Conservation (phyloP, 2,888 invertebrate genomes). For the Trichogramma dendrolimi region DNA sequence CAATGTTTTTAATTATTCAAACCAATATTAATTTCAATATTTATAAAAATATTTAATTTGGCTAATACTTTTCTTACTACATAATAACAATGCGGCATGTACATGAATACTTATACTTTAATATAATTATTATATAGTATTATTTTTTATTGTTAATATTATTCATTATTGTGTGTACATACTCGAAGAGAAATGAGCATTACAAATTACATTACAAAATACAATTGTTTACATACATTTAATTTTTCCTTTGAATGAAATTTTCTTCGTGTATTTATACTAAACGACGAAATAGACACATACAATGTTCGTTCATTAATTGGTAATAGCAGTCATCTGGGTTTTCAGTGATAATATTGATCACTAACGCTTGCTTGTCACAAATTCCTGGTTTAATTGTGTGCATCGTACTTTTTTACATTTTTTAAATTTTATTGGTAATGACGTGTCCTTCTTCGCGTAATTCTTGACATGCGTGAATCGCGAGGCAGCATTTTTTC, state of each 20-base stretch:
- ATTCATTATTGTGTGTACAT: conserved; percentile 19
- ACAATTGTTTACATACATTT: conserved; percentile 10
- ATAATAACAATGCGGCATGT: too few relatives aligned
- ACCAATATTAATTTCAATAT: too few relatives aligned
- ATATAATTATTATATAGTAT: neutral
- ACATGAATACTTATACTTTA: neutral
- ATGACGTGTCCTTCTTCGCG: too few relatives aligned
- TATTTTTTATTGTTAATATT: neutral
- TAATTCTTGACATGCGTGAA: too few relatives aligned
- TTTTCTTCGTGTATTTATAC: conserved; percentile 1
- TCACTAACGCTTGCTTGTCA: conserved; percentile 19
- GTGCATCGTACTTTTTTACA: conserved; percentile 14
- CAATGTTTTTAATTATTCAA: too few relatives aligned
- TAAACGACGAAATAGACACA: conserved; percentile 4
- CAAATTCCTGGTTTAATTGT: conserved; percentile 3
- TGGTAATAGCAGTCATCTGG: too few relatives aligned
- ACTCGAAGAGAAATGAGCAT: conserved; percentile 14
- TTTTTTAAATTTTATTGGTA: too few relatives aligned
- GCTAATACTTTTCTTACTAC: too few relatives aligned
- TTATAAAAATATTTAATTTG: too few relatives aligned
- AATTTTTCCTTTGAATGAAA: neutral
- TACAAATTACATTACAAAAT: conserved; percentile 6
- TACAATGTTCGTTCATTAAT: neutral
- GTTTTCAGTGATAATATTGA: neutral
- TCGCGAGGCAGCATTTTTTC: too few relatives aligned